These are phyloP conservation scores for Agrotis segetum DNA, from an alignment of 2,888 invertebrate species.

Conservation along the genomic window DNA sequence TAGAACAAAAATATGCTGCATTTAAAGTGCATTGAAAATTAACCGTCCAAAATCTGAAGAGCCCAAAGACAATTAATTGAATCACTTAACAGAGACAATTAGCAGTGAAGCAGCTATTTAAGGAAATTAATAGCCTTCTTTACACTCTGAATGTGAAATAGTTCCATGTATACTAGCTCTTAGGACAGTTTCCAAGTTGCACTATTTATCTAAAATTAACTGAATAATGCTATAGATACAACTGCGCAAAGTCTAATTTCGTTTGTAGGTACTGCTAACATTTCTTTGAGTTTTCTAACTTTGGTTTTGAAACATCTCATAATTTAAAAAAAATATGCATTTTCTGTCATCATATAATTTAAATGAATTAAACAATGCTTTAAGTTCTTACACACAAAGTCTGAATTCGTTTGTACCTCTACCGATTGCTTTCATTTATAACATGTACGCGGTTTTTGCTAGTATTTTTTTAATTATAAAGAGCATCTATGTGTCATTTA, in stretches of 20 bases:
- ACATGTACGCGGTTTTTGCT: not conserved
- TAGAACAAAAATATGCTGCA: not conserved
- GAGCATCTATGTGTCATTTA: constrained; percentile 16
- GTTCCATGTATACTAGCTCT: constrained; percentile 23
- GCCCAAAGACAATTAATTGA: constrained; percentile 4
- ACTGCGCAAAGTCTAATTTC: constrained; percentile 1
- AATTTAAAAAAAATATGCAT: no score
- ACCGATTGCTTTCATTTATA: not conserved
- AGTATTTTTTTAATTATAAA: constrained; percentile 10
- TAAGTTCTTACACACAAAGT: not conserved
- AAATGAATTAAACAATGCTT: not conserved
- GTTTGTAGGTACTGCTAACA: not conserved
- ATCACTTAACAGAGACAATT: not conserved
- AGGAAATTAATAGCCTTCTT: constrained; percentile 31
- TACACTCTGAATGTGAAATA: constrained; percentile 21
- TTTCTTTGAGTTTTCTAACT: not conserved
- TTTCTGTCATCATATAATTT: no score
- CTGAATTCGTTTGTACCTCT: not conserved
- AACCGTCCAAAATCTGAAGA: not conserved
- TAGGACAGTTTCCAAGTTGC: constrained; percentile 17
- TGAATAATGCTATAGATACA: not conserved
- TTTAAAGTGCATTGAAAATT: not conserved
- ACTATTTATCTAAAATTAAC: constrained; percentile 16
- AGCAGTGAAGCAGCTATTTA: constrained; percentile 8
- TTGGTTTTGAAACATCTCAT: not conserved